These are phyloP conservation scores for Sitophilus oryzae DNA, from an alignment of 1,140 invertebrate genomes.

Conservation along the genomic window DNA sequence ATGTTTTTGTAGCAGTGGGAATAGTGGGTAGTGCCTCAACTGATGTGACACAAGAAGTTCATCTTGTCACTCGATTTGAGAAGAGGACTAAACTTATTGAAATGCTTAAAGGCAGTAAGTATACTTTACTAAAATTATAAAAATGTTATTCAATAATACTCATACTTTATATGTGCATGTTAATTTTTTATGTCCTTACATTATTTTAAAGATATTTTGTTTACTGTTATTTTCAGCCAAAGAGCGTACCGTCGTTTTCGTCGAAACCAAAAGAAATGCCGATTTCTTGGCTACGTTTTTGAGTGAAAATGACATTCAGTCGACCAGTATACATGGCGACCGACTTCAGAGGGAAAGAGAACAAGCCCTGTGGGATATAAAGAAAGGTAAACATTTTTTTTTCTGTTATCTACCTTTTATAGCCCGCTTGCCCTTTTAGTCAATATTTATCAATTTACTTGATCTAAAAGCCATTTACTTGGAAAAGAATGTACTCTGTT, in stretches of 20 bases:
- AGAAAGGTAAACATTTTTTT: constrained; percentile 44
- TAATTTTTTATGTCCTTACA: too few relatives aligned
- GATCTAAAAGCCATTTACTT: too few relatives aligned
- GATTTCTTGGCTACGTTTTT: constrained; percentile 75
- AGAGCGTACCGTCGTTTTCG: constrained; percentile 77
- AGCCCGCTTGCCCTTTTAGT: too few relatives aligned
- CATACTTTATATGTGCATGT: too few relatives aligned
- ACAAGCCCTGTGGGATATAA: constrained; percentile 79
- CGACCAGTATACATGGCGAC: constrained; percentile 92
- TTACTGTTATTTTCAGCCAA: constrained; percentile 5
- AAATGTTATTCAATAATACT: too few relatives aligned
- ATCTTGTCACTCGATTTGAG: constrained; percentile 64
- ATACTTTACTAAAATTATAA: too few relatives aligned
- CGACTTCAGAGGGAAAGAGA: constrained; percentile 84
- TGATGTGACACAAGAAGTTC: constrained; percentile 82
- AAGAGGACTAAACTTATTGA: constrained; percentile 70
- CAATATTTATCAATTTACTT: not conserved
- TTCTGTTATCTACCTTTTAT: not conserved
- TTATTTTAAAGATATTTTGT: too few relatives aligned
- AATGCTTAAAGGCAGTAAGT: constrained; percentile 56
- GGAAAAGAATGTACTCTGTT: too few relatives aligned
- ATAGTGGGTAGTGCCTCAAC: constrained; percentile 83
- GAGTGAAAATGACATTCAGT: constrained; percentile 53
- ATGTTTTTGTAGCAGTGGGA: constrained; percentile 81
- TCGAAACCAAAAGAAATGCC: constrained; percentile 80